Percentiles rank a stretch among this genome's conserved stretches.
These are phyloP conservation scores for Meghimatium bilineatum DNA, from an alignment of 2,888 invertebrate genomes.

Conservation along the genomic window DNA sequence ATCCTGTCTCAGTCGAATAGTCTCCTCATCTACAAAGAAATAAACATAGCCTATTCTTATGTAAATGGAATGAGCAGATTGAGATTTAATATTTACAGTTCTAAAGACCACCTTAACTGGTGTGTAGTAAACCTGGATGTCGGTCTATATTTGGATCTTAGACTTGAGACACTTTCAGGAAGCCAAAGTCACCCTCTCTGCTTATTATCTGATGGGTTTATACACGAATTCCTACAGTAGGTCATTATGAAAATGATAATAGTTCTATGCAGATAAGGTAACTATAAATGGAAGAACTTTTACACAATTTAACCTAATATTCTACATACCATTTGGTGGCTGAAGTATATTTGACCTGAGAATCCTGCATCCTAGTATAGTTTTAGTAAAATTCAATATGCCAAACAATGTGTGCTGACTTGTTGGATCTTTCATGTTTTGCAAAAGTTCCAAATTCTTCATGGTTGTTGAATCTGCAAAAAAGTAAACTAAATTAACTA, in stretches of 20 bases:
- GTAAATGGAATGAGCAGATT: no score
- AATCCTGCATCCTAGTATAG: conserved; percentile 86
- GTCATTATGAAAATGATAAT: no score
- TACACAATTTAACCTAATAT: background rate
- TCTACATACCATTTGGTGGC: conserved; percentile 82
- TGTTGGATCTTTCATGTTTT: conserved; percentile 73
- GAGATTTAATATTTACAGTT: no score
- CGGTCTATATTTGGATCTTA: no score
- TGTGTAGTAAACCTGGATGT: no score
- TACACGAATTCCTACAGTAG: no score
- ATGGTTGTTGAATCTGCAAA: conserved; percentile 87
- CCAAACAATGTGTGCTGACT: conserved; percentile 81
- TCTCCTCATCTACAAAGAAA: conserved; percentile 78
- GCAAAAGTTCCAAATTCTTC: conserved; percentile 82
- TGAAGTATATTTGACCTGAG: conserved; percentile 86
- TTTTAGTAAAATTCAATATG: conserved; percentile 84
- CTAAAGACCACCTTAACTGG: no score
- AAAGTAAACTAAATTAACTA: conserved; percentile 49
- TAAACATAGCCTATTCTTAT: background rate
- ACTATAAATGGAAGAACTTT: no score
- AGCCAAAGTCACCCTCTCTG: no score
- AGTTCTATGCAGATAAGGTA: no score
- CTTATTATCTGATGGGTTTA: no score
- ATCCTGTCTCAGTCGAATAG: conserved; percentile 85
- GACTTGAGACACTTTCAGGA: no score